These are phyloP conservation scores for Bombyx mandarina DNA, from an alignment of 1,140 invertebrate genomes.

Conservation along the genomic window DNA sequence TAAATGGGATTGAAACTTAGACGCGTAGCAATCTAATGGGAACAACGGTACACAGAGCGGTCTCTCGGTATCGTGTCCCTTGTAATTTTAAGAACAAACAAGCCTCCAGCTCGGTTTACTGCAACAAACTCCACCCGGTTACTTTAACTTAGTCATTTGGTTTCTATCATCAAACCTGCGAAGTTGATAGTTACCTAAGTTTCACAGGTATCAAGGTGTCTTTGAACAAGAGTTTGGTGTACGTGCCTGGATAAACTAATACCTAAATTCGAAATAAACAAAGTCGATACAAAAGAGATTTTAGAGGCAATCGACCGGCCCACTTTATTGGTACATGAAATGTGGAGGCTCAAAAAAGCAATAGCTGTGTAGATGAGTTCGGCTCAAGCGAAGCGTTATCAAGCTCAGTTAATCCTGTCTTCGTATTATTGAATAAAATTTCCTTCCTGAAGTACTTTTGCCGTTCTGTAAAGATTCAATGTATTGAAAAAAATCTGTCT, in stretches of 20 bases:
- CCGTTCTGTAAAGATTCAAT: constrained; percentile 30
- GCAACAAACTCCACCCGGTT: constrained; percentile 30
- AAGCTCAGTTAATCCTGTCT: constrained; percentile 53
- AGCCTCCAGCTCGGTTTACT: constrained; percentile 23
- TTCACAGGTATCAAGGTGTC: constrained; percentile 6
- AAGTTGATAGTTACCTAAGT: neutral
- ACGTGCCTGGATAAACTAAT: constrained; percentile 16
- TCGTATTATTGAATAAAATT: constrained; percentile 58
- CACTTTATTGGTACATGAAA: constrained; percentile 37
- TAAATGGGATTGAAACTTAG: constrained; percentile 35
- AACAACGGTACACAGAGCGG: constrained; percentile 27
- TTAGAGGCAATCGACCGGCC: constrained; percentile 14
- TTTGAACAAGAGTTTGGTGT: constrained; percentile 7
- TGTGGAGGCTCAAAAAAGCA: constrained; percentile 44
- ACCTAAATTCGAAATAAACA: constrained; percentile 11
- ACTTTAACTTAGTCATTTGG: constrained; percentile 30
- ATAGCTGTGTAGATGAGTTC: constrained; percentile 41
- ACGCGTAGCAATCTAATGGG: constrained; percentile 31
- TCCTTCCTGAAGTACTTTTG: constrained; percentile 32
- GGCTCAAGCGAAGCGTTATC: constrained; percentile 51
- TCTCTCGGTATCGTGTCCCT: constrained; percentile 25
- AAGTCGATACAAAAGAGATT: constrained; percentile 13
- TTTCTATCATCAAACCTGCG: constrained; percentile 8
- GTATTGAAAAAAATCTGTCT: constrained; percentile 34
- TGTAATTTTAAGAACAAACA: constrained; percentile 50